Conservation (phyloP, 2,113 vertebrate genomes). For the Megaceryle maxima region DNA sequence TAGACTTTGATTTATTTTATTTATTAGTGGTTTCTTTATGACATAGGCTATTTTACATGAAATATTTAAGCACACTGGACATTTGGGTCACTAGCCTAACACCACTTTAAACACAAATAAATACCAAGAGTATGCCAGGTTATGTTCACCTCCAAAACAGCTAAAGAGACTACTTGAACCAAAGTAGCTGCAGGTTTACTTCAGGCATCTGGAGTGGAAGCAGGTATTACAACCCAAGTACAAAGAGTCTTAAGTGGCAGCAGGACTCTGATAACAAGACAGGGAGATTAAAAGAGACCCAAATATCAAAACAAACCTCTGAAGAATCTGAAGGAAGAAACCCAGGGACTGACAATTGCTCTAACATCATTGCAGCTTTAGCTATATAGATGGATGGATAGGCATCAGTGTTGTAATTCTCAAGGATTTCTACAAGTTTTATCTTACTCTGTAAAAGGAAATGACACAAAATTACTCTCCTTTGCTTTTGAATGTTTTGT, state of each 20-base stretch:
- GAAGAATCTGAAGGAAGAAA: neutral
- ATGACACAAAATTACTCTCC: neutral
- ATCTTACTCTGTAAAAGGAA: neutral
- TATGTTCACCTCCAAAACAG: neutral
- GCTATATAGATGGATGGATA: neutral
- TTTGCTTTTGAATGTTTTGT: neutral
- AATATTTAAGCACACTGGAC: neutral
- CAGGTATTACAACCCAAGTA: neutral
- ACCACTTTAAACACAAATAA: neutral
- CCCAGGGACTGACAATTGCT: neutral
- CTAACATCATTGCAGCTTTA: neutral
- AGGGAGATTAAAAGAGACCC: neutral
- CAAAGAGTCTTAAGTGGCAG: neutral
- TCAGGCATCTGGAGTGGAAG: neutral
- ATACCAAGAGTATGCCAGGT: neutral
- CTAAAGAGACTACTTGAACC: neutral
- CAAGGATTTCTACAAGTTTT: neutral
- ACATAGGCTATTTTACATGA: neutral
- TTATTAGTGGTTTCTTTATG: neutral
- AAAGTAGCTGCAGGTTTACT: neutral
- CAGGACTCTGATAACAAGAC: neutral
- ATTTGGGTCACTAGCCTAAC: neutral
- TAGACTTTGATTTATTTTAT: neutral
- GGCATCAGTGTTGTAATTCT: neutral
- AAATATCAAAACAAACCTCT: neutral